These are phyloP conservation scores for Girardinus metallicus DNA, from an alignment of 2,797 vertebrate genomes.

Conservation along the genomic window DNA sequence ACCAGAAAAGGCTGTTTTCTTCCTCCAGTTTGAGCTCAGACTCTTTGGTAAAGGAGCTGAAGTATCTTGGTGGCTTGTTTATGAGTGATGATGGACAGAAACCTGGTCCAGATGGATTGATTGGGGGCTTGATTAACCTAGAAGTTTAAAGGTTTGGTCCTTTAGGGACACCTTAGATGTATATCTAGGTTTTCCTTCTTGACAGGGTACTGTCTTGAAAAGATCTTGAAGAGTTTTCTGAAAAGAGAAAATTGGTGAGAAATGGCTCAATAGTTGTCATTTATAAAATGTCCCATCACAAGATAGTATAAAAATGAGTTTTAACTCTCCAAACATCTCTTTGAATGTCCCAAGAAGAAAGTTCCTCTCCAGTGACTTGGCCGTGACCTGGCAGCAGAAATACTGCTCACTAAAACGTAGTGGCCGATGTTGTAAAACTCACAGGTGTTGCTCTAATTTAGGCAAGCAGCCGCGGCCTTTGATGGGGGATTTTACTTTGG, in stretches of 20 bases:
- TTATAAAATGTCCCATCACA: neutral
- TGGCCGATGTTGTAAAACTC: constrained; percentile 44
- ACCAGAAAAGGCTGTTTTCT: too few relatives aligned
- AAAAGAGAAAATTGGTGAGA: neutral
- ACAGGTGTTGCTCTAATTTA: constrained; percentile 63
- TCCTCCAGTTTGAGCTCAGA: too few relatives aligned
- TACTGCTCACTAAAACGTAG: constrained; percentile 40
- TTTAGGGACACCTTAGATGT: too few relatives aligned
- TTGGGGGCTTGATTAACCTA: too few relatives aligned
- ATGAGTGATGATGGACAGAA: too few relatives aligned
- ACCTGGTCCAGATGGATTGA: too few relatives aligned
- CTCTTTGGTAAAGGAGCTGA: too few relatives aligned
- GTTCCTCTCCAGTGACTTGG: constrained; percentile 17
- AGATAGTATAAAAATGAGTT: neutral
- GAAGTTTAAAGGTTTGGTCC: too few relatives aligned
- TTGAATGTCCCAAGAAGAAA: constrained; percentile 17
- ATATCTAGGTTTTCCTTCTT: neutral
- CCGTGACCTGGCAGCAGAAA: constrained; percentile 37
- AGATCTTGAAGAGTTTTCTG: neutral
- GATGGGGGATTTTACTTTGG: constrained; percentile 46
- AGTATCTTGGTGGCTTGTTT: too few relatives aligned
- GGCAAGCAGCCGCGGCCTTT: constrained; percentile 7
- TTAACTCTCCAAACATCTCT: neutral
- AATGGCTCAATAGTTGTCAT: neutral
- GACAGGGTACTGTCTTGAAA: neutral